Percentiles rank a stretch among this genome's conserved stretches.
Evolutionary conservation across 64 coral and sea anemone genomes (phyloP).

Genomic region (Stylophora pistillata): DNA sequence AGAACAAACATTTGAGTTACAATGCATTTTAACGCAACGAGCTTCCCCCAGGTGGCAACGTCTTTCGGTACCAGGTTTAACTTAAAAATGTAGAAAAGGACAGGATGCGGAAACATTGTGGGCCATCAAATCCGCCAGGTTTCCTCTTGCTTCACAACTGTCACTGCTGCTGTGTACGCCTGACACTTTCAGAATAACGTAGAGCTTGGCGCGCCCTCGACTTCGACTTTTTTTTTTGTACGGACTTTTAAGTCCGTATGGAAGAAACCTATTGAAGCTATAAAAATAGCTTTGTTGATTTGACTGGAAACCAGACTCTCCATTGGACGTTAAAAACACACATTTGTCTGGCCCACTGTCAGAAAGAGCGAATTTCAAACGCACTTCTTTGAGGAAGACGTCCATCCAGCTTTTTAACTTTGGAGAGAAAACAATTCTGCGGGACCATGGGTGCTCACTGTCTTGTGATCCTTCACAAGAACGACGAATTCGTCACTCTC

Average conservation of each 20-base stretch:
- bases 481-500: slow-evolving; percentile 33
- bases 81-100: slow-evolving; percentile 10
- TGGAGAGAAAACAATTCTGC: slow-evolving; percentile 51
- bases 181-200: slow-evolving; percentile 59
- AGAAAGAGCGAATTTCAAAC: neutral
- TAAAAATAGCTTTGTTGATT: slow-evolving; percentile 55
- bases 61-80: neutral
- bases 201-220: slow-evolving; percentile 12
- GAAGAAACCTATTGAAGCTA: no score
- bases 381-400: slow-evolving; percentile 51
- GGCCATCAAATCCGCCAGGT: slow-evolving; percentile 53
- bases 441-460: slow-evolving; percentile 40
- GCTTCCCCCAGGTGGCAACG: neutral
- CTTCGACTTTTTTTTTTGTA: slow-evolving; percentile 47
- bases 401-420: slow-evolving; percentile 43
- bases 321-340: slow-evolving; percentile 40
- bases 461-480: slow-evolving; percentile 51
- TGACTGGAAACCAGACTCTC: slow-evolving; percentile 37
- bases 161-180: slow-evolving; percentile 29
- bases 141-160: neutral
- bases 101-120: slow-evolving; percentile 37
- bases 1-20: neutral
- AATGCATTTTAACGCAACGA: slow-evolving; percentile 3
- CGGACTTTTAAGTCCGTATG: no score
- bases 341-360: slow-evolving; percentile 5